Evolutionary conservation across 1,140 invertebrate species (phyloP), one percentile per base, ranked within the genome.

Genomic region (Trypoxylus dichotomus): DNA sequence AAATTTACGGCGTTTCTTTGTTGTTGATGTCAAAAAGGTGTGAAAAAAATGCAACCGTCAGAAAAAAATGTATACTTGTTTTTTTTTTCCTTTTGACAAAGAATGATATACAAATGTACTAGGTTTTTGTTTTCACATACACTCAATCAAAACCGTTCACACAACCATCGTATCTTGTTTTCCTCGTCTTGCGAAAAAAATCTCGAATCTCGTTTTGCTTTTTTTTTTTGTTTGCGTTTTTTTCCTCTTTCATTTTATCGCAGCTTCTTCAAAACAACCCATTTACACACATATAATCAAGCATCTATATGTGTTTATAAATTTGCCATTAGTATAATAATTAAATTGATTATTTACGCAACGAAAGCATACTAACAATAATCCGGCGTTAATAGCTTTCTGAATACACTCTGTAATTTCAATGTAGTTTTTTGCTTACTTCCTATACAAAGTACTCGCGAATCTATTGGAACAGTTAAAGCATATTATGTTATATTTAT

Each of bases 61-160:
- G 85, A 88, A 89, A 88, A n/a, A 84, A 87, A 85, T 87, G 85
- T 87, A 87, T 87, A 85, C 84, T 84, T 60, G 8, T 60, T 60
- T 60, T 60, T 68, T 68, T n/a, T 54, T 37, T 32, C 29, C 32
- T 8, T 54, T 84, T 83, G 87, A 87, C 86, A 68, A 87, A 89
- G 85, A 88, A 89, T 87, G 86, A 87, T 88, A 87, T 89, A 89
- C 87, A 89, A 89, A 89, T 89, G 85, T 88, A 88, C 85, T 87
- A 85, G 86, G 85, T 83, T 84, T 68, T 68, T 24, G 19, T 68
- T 68, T 68, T 29, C 84, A 86, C 86, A 86, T 84, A 83, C 77
- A 79, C 79, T 83, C 82, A 84, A 82, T 68, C 60, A 68, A 54
- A 24, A 68, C 27, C 83, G 82, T 81, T 76, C 79, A 76, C 76